Evolutionary conservation across 2,888 invertebrate genomes (phyloP).

Genomic region (Rapana venosa): DNA sequence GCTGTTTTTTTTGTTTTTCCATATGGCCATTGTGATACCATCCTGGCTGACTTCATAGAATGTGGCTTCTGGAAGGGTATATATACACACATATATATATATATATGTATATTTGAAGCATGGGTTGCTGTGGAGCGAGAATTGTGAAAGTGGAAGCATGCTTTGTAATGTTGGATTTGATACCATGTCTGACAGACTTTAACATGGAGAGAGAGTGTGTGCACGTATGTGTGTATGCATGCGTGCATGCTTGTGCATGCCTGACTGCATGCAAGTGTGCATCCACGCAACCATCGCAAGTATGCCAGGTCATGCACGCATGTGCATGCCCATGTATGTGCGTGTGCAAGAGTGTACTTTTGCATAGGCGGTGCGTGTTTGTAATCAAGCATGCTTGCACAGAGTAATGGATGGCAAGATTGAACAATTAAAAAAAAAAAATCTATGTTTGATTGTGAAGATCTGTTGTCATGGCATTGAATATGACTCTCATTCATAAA

Average conservation of each 20-base stretch:
- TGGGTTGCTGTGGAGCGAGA: neutral
- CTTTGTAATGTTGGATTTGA: neutral
- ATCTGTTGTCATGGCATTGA: too few species aligned
- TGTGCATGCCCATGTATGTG: neutral
- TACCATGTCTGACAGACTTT: too few species aligned
- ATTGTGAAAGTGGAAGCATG: neutral
- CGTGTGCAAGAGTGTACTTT: neutral
- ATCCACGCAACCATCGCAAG: too few species aligned
- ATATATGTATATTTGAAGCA: neutral
- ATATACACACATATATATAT: too few species aligned
- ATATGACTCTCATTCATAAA: too few species aligned
- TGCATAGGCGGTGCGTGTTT: too few species aligned
- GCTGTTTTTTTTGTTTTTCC: neutral
- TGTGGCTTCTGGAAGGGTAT: conserved; percentile 49
- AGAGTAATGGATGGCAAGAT: too few species aligned
- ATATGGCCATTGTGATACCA: neutral
- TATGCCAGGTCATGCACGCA: too few species aligned
- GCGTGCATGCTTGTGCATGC: neutral
- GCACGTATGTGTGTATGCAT: neutral
- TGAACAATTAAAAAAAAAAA: too few species aligned
- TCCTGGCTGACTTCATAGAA: conserved; percentile 16
- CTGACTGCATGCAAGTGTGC: neutral
- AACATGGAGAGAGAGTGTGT: neutral
- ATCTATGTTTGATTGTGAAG: too few species aligned
- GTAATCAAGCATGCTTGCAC: too few species aligned